These are phyloP conservation scores for Zaprionus lineosus DNA, from an alignment of 2,888 invertebrate species.

Conservation along the genomic window DNA sequence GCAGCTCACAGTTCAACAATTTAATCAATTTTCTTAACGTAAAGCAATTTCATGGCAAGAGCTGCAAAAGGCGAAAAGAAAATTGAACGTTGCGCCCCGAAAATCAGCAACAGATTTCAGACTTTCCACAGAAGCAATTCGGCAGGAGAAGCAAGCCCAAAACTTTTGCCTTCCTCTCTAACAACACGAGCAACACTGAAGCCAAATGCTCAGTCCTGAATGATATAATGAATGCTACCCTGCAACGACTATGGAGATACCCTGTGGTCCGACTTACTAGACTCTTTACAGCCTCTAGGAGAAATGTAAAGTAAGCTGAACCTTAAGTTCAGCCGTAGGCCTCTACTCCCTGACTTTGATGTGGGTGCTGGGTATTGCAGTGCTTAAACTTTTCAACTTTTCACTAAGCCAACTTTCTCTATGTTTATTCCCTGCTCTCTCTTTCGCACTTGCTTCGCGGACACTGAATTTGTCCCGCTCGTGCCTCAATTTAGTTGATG, in stretches of 20 bases:
- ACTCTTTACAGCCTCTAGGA: too few relatives aligned
- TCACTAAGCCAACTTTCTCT: conserved; percentile 53
- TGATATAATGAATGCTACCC: background rate
- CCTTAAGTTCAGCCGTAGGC: too few relatives aligned
- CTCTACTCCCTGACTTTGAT: too few relatives aligned
- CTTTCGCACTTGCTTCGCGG: background rate
- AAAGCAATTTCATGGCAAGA: conserved; percentile 60
- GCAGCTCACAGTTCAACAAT: conserved; percentile 59
- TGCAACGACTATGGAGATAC: too few relatives aligned
- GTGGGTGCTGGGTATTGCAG: background rate
- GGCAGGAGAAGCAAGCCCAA: conserved; percentile 28
- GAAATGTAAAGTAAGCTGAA: too few relatives aligned
- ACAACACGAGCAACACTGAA: conserved; percentile 38
- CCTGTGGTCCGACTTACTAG: too few relatives aligned
- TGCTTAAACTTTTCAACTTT: conserved; percentile 61
- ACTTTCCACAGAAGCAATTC: background rate
- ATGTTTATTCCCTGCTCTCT: conserved; percentile 5
- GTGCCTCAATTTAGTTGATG: conserved; percentile 83
- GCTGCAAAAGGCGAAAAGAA: conserved; percentile 37
- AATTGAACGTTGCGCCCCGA: conserved; percentile 56
- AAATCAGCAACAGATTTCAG: conserved; percentile 63
- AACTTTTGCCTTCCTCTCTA: conserved; percentile 62
- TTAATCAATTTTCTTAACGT: conserved; percentile 78
- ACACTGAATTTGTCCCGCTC: background rate
- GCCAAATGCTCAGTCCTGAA: background rate